Evolutionary conservation across 2,888 invertebrate genomes (phyloP).

Genomic region (Nemotelus pantherinus): DNA sequence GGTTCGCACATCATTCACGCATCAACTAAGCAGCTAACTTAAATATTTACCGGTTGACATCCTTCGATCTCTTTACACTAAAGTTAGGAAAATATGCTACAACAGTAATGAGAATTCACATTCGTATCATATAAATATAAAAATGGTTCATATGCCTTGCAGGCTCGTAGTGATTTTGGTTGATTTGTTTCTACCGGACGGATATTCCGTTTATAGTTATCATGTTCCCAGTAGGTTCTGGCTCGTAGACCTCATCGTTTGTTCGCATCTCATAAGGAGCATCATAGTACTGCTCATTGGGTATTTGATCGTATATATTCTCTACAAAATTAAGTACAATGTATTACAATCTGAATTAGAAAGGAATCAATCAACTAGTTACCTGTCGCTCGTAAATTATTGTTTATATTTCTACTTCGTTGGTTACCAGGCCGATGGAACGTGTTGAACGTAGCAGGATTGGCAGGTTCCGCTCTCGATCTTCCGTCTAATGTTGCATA

Average conservation of each 20-base stretch:
- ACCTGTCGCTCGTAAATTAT: constrained; percentile 48
- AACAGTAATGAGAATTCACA: constrained; percentile 34
- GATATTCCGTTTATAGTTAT: constrained; percentile 91
- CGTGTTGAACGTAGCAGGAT: constrained; percentile 64
- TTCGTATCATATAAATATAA: constrained; percentile 6
- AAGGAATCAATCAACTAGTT: not conserved
- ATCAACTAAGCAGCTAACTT: constrained; percentile 35
- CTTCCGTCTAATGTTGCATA: constrained; percentile 83
- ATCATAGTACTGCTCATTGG: constrained; percentile 78
- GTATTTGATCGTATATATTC: constrained; percentile 72
- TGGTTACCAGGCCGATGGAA: constrained; percentile 56
- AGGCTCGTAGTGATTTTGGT: constrained; percentile 7
- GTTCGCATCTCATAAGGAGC: constrained; percentile 76
- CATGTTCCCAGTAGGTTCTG: constrained; percentile 65
- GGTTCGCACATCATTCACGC: constrained; percentile 13
- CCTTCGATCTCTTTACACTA: not conserved
- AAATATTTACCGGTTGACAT: constrained; percentile 38
- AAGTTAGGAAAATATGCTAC: constrained; percentile 37
- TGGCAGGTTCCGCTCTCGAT: constrained; percentile 60
- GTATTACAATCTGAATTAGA: not conserved
- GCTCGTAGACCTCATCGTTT: constrained; percentile 70
- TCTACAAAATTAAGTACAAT: constrained; percentile 54
- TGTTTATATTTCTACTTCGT: constrained; percentile 45
- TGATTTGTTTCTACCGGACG: constrained; percentile 69
- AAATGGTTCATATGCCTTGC: constrained; percentile 5